phyloP scores from a whole-genome alignment of 2,113 vertebrate species.

The Saccopteryx bilineata region DNA sequence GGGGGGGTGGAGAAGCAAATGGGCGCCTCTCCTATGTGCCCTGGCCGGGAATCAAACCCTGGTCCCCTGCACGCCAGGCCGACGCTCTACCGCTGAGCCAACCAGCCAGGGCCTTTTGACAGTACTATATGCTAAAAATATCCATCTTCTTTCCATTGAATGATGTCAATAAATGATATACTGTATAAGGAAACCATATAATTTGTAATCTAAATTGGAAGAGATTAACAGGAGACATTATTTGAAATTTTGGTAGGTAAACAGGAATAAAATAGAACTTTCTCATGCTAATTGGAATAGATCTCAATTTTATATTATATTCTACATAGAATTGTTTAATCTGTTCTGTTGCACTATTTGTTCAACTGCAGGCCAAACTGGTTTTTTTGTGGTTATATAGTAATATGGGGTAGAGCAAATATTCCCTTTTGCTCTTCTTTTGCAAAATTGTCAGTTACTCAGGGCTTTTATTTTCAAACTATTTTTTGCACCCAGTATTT shows the following conservation, averaged over 20 bases:
- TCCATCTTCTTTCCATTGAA: background rate
- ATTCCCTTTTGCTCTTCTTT: background rate
- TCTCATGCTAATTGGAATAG: background rate
- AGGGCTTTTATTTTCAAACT: slow-evolving; percentile 24
- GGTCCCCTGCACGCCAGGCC: no score
- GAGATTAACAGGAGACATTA: background rate
- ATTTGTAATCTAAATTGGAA: slow-evolving; percentile 11
- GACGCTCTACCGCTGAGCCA: no score
- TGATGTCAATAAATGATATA: background rate
- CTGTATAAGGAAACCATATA: background rate
- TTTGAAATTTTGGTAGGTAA: slow-evolving; percentile 14
- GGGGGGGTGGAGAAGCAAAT: no score
- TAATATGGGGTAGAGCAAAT: background rate
- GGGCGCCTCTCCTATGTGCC: no score
- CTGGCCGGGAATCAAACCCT: no score
- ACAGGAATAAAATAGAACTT: background rate
- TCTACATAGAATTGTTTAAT: background rate
- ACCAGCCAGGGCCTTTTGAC: no score
- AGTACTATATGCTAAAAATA: background rate
- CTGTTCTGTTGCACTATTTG: background rate
- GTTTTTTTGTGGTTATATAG: background rate
- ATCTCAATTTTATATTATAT: background rate
- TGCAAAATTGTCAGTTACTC: background rate
- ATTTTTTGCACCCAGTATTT: slow-evolving; percentile 19
- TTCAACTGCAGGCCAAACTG: background rate